These are phyloP conservation scores for Bolinopsis microptera DNA, from an alignment of 37 sponge, comb jelly and placozoan genomes.

Conservation along the genomic window DNA sequence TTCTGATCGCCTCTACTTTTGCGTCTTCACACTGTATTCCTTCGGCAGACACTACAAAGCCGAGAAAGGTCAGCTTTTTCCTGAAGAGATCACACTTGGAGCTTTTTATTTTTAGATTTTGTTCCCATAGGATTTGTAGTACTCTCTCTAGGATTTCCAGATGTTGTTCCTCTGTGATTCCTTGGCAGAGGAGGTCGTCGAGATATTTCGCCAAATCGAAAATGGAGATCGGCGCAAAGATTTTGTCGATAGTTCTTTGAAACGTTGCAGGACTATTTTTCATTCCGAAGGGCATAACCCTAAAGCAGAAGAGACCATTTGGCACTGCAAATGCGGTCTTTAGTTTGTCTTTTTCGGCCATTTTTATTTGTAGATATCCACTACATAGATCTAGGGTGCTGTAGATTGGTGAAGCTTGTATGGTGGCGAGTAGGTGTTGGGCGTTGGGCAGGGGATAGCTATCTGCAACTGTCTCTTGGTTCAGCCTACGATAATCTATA, in stretches of 20 bases:
- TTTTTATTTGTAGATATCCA: slow-evolving; percentile 75
- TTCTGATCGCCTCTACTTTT: slow-evolving; percentile 65
- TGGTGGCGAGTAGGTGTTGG: slow-evolving; percentile 68
- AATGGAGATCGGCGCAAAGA: too few relatives aligned
- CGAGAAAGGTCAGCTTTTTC: slow-evolving; percentile 41
- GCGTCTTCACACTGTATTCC: slow-evolving; percentile 44
- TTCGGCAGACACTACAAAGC: slow-evolving; percentile 59
- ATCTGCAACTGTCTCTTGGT: slow-evolving; percentile 68
- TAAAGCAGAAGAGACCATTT: slow-evolving; percentile 69
- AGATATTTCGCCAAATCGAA: too few relatives aligned
- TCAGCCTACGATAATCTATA: slow-evolving; percentile 71
- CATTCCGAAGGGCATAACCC: slow-evolving; percentile 74
- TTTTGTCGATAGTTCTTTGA: slow-evolving; percentile 51
- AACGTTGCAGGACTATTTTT: slow-evolving; percentile 72
- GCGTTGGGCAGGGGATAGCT: slow-evolving; percentile 75
- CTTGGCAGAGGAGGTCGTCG: slow-evolving; percentile 67
- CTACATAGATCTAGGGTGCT: slow-evolving; percentile 71
- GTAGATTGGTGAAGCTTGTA: slow-evolving; percentile 64
- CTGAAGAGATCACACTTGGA: slow-evolving; percentile 46
- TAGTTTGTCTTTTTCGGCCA: slow-evolving; percentile 46
- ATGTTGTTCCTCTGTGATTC: slow-evolving; percentile 66
- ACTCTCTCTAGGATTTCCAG: slow-evolving; percentile 63
- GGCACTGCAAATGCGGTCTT: slow-evolving; percentile 71
- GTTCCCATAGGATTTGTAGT: slow-evolving; percentile 19
- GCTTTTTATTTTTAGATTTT: slow-evolving; percentile 25